A percentile compares a stretch with the other conserved stretches of the same genome.
Conservation (phyloP, 1,140 invertebrate species). For the Phymorhynchus buccinoides region DNA sequence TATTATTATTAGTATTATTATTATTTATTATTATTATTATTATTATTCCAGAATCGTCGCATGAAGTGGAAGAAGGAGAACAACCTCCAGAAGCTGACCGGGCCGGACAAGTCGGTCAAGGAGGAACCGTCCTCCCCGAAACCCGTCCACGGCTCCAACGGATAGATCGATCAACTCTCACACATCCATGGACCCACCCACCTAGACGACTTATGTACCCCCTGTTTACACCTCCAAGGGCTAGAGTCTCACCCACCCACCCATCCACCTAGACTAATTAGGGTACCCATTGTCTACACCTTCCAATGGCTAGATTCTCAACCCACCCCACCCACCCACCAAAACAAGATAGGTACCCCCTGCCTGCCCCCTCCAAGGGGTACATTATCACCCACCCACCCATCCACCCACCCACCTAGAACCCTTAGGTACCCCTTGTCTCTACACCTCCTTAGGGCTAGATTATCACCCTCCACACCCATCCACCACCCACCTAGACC, state of each 20-base stretch:
- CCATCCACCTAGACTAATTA: not conserved
- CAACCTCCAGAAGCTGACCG: slow-evolving; percentile 58
- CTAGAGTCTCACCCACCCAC: not conserved
- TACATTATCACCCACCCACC: too few relatives aligned
- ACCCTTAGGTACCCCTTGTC: too few relatives aligned
- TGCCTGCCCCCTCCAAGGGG: too few relatives aligned
- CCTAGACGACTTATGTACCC: too few relatives aligned
- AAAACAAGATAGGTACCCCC: too few relatives aligned
- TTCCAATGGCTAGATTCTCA: not conserved
- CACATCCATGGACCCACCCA: not conserved
- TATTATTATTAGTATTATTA: not conserved
- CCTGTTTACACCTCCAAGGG: not conserved
- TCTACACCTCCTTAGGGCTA: too few relatives aligned
- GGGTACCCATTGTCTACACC: not conserved
- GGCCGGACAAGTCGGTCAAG: slow-evolving; percentile 50
- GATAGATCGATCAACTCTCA: not conserved
- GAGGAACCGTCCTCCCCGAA: slow-evolving; percentile 40
- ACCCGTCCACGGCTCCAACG: slow-evolving; percentile 25
- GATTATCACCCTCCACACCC: too few relatives aligned
- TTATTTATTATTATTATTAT: not conserved
- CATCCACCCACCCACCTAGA: too few relatives aligned
- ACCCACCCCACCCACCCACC: not conserved
- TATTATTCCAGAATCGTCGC: slow-evolving; percentile 85
- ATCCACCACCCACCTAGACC: too few relatives aligned
- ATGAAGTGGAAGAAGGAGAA: slow-evolving; percentile 98